Conservation (phyloP, 2,888 invertebrate species). For the Phalera bucephala region DNA sequence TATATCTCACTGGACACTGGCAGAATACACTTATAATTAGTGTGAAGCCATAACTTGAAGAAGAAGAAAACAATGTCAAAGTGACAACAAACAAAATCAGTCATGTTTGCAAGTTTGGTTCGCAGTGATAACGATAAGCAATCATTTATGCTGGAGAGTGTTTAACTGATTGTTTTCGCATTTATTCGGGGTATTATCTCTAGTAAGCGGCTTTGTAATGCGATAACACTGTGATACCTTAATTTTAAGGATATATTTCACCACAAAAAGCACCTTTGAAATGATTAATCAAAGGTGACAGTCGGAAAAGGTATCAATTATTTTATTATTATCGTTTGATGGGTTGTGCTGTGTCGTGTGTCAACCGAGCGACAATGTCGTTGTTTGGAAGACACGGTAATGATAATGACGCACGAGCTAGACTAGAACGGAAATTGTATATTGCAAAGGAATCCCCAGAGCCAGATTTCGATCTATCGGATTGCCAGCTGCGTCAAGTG, state of each 20-base stretch:
- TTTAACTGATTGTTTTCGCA: no score
- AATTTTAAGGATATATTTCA: slow-evolving; percentile 3
- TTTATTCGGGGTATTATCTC: no score
- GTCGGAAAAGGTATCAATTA: slow-evolving; percentile 25
- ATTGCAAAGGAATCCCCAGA: slow-evolving; percentile 89
- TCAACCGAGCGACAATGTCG: slow-evolving; percentile 66
- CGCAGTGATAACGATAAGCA: no score
- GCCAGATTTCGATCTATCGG: slow-evolving; percentile 90
- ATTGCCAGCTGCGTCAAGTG: slow-evolving; percentile 88
- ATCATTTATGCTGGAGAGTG: no score
- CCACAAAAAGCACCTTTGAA: slow-evolving; percentile 16
- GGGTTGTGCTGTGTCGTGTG: slow-evolving; percentile 74
- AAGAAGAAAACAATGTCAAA: no score
- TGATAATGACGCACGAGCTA: slow-evolving; percentile 50
- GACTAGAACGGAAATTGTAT: slow-evolving; percentile 71
- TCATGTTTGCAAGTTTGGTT: no score
- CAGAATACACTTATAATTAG: no score
- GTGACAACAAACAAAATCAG: no score
- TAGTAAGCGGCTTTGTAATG: slow-evolving; percentile 2
- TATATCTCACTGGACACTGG: no score
- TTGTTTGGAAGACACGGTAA: slow-evolving; percentile 62
- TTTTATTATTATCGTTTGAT: slow-evolving; percentile 50
- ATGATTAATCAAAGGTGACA: slow-evolving; percentile 47
- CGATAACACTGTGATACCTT: slow-evolving; percentile 6
- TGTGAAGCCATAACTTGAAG: no score